A percentile compares a stretch with the other conserved stretches of the same genome.
Conservation (phyloP, 2,888 invertebrate species). For the Eupithecia inturbata region DNA sequence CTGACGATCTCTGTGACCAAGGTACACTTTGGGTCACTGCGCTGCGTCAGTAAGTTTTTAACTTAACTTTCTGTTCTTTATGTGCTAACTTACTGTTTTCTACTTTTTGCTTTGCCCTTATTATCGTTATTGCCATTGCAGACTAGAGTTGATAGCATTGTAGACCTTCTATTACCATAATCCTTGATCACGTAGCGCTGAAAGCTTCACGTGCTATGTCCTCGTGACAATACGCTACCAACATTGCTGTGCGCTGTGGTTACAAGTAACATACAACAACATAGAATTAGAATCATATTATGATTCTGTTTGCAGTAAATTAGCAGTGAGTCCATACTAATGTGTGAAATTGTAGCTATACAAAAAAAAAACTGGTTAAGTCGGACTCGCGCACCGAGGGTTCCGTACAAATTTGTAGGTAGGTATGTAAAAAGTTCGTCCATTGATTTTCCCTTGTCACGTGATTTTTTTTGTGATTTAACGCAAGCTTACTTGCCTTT, state of each 20-base stretch:
- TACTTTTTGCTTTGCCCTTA: background rate
- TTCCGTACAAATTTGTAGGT: background rate
- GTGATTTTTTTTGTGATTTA: too few species aligned
- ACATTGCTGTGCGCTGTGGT: constrained; percentile 28
- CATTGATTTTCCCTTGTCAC: too few species aligned
- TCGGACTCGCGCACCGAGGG: background rate
- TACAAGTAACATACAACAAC: background rate
- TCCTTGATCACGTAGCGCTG: constrained; percentile 15
- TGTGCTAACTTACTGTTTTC: background rate
- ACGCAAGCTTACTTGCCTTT: too few species aligned
- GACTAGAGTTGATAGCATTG: background rate
- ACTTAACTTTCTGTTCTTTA: background rate
- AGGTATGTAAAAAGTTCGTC: background rate
- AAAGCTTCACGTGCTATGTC: constrained; percentile 46
- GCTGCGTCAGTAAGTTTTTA: background rate
- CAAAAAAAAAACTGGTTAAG: background rate
- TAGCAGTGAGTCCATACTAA: background rate
- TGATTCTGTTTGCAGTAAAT: background rate
- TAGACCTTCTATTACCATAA: constrained; percentile 10
- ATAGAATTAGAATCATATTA: too few species aligned
- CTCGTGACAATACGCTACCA: constrained; percentile 56
- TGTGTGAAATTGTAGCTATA: background rate
- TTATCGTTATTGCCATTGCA: background rate
- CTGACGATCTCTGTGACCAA: too few species aligned
- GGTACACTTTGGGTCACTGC: background rate